Percentiles rank a stretch among this genome's conserved stretches.
phyloP scores from a whole-genome alignment of 2,888 invertebrate species.

The Agonum fuliginosum region DNA sequence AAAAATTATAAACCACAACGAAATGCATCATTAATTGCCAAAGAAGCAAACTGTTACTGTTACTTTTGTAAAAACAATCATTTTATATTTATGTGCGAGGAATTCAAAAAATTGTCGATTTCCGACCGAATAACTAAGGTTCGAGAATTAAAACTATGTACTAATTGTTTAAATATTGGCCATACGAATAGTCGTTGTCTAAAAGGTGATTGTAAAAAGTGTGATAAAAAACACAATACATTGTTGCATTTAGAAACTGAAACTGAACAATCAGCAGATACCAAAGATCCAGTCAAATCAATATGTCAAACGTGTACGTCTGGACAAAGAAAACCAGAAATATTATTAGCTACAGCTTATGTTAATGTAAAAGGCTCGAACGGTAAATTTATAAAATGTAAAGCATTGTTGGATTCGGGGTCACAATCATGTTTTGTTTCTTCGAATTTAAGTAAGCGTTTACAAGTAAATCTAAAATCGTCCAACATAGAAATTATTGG shows the following conservation, averaged over 20 bases:
- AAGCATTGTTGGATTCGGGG: not conserved
- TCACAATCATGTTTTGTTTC: no score
- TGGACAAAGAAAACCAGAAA: not conserved
- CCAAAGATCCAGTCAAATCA: not conserved
- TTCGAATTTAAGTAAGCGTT: no score
- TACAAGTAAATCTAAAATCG: no score
- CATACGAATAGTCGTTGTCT: not conserved
- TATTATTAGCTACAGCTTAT: not conserved
- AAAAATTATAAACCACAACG: no score
- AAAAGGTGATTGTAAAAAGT: not conserved
- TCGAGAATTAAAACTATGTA: no score
- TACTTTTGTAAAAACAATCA: no score
- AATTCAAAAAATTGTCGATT: no score
- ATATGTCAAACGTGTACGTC: no score
- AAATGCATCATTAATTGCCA: no score
- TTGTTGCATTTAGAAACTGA: not conserved
- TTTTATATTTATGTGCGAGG: no score
- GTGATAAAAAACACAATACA: not conserved
- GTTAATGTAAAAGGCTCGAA: not conserved
- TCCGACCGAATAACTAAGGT: no score
- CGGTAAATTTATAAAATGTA: not conserved
- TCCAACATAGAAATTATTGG: not conserved
- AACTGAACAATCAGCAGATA: not conserved
- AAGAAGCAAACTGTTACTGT: no score
- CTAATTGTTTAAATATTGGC: not conserved